These are phyloP conservation scores for Dryoscopus gambensis DNA, from an alignment of 2,113 vertebrate genomes.

Conservation along the genomic window DNA sequence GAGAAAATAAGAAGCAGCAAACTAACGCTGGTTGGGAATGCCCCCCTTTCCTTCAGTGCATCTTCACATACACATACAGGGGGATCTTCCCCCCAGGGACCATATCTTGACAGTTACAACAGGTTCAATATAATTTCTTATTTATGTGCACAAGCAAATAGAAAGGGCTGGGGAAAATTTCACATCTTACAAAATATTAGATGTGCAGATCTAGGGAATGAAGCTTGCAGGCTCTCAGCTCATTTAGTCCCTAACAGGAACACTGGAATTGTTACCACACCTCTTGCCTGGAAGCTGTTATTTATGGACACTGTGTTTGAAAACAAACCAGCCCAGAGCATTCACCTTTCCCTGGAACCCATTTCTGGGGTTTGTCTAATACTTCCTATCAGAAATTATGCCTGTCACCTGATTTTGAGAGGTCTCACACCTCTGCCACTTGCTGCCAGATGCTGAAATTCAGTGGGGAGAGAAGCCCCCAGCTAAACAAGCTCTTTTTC, in stretches of 20 bases:
- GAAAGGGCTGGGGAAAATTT: not conserved
- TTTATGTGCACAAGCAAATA: not conserved
- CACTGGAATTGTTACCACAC: not conserved
- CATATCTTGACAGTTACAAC: not conserved
- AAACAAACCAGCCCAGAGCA: not conserved
- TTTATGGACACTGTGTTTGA: not conserved
- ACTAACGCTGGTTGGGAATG: not conserved
- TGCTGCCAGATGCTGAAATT: not conserved
- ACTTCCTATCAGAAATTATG: not conserved
- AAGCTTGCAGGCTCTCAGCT: not conserved
- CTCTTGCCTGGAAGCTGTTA: not conserved
- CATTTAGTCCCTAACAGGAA: not conserved
- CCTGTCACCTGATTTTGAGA: not conserved
- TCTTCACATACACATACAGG: rapidly evolving
- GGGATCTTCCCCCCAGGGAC: not conserved
- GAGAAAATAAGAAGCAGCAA: not conserved
- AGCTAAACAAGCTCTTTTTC: not conserved
- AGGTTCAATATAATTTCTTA: not conserved
- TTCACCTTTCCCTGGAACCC: not conserved
- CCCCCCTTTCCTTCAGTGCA: not conserved
- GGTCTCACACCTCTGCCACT: not conserved
- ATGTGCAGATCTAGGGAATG: not conserved
- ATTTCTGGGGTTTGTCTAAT: not conserved
- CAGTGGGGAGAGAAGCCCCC: not conserved
- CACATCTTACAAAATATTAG: not conserved